Evolutionary conservation across 1,140 invertebrate genomes (phyloP), one percentile per base, ranked within the genome.

Genomic region (Tetramorium simillimum): DNA sequence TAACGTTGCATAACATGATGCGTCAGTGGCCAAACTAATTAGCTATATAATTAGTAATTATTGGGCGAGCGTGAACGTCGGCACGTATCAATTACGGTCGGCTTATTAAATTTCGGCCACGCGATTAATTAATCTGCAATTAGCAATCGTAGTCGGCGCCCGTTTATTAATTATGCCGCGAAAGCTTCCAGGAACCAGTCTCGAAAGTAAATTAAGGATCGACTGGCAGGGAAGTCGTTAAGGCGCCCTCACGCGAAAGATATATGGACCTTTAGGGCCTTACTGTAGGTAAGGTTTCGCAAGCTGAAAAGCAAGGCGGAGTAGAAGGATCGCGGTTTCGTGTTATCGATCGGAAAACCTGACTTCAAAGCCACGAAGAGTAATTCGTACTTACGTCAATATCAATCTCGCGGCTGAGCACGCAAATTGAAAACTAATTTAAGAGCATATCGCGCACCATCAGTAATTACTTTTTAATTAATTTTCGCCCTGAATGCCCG

Each of bases 41-140:
- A 84, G 69, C 53, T 60, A 75, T 49, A 84, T 58, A 86, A 81
- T 82, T 86, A 70, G 51, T 81, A 86, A 86, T 86, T 86, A 86
- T 70, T 56, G 43, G 28, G 12, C 65, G 76, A 85, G 76, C 85
- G 77, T 86, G 85, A 81, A 82, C 37, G 51, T 49, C 69, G 85
- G 43, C 58, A 73, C 67, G 67, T 70, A 81, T 86, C 75, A 58
- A 67, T 86, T 53, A 82, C 49, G 58, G 10, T 16, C 6, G n/a
- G 33, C 76, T 87, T 67, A 88, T 86, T 81, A 77, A 84, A 82
- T 86, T 53, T 58, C 49, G 37, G 24, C n/a, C 33, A 21, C 7
- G 56, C 86, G 69, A 90, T 90, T 87, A 90, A 90, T 90, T 87
- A 85, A 87, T 87, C 62, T 28, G 51, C 56, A 85, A 89, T 90